Evolutionary conservation across 2,888 invertebrate species (phyloP).

Genomic region (Phlogophora meticulosa): DNA sequence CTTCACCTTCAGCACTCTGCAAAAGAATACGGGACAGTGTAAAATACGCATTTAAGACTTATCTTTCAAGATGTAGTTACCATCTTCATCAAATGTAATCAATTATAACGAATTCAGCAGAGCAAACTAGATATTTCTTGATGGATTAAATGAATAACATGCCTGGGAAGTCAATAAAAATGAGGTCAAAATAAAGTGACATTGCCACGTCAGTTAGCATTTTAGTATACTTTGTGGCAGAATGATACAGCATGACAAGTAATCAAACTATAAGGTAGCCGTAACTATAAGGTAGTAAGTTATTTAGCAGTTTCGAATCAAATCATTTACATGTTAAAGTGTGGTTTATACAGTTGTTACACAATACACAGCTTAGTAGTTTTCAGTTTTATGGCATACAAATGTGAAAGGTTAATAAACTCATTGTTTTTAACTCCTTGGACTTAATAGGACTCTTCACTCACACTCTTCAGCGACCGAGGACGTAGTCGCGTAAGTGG

Average conservation of each 20-base stretch:
- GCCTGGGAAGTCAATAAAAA: neutral
- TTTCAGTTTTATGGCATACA: neutral
- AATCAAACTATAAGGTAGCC: neutral
- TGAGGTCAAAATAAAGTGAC: neutral
- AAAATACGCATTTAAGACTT: neutral
- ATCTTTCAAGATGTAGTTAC: neutral
- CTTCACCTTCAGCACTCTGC: slow-evolving; percentile 90
- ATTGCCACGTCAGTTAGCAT: too few relatives aligned
- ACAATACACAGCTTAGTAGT: neutral
- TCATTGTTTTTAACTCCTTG: neutral
- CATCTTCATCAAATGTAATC: neutral
- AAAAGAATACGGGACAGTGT: neutral
- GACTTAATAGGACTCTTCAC: neutral
- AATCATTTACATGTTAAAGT: neutral
- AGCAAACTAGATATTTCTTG: slow-evolving; percentile 1
- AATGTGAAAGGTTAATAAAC: too few relatives aligned
- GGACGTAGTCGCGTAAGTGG: too few relatives aligned
- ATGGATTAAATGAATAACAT: slow-evolving; percentile 8
- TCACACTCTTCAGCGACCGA: too few relatives aligned
- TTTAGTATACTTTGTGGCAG: neutral
- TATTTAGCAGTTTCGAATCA: neutral
- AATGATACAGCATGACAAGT: slow-evolving; percentile 1
- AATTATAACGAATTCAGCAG: neutral
- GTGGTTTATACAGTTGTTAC: neutral
- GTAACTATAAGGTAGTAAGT: too few relatives aligned